These are phyloP conservation scores for Tipula lateralis DNA, from an alignment of 2,888 invertebrate species.

Conservation along the genomic window DNA sequence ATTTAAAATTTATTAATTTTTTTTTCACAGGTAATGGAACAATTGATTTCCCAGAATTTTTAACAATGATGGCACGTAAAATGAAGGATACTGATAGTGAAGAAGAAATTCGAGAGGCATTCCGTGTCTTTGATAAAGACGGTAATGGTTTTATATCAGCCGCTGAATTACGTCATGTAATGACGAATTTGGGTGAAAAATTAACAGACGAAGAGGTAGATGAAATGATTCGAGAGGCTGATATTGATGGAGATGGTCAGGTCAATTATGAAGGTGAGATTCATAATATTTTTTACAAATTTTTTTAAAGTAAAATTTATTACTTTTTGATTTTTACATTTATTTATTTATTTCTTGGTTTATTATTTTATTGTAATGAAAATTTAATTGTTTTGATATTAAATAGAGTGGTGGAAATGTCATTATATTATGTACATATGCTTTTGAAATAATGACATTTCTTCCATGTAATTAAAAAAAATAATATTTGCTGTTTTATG, in stretches of 20 bases:
- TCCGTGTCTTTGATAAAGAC: slow-evolving; percentile 99
- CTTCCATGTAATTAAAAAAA: background rate
- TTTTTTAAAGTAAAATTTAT: background rate
- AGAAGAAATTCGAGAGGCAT: slow-evolving; percentile 98
- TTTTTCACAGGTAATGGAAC: slow-evolving; percentile 84
- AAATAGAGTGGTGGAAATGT: background rate
- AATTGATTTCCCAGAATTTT: slow-evolving; percentile 99
- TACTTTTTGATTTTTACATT: background rate
- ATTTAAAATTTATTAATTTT: background rate
- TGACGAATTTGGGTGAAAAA: slow-evolving; percentile 99
- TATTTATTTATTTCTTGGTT: background rate
- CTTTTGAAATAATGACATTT: background rate
- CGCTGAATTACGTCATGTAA: slow-evolving; percentile 96
- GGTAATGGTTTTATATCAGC: slow-evolving; percentile 99
- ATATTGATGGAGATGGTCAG: slow-evolving; percentile 98
- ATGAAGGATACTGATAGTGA: slow-evolving; percentile 99
- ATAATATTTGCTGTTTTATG: background rate
- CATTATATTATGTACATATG: background rate
- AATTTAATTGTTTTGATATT: background rate
- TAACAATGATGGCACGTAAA: slow-evolving; percentile 99
- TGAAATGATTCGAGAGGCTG: slow-evolving; percentile 98
- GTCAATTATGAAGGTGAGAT: slow-evolving; percentile 55
- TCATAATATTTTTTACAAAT: background rate
- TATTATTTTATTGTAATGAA: slow-evolving; percentile 12
- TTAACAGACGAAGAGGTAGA: slow-evolving; percentile 98